A percentile compares a stretch with the other conserved stretches of the same genome.
These are phyloP conservation scores for Digitonthophagus gazella DNA, from an alignment of 2,888 invertebrate genomes.

Conservation along the genomic window DNA sequence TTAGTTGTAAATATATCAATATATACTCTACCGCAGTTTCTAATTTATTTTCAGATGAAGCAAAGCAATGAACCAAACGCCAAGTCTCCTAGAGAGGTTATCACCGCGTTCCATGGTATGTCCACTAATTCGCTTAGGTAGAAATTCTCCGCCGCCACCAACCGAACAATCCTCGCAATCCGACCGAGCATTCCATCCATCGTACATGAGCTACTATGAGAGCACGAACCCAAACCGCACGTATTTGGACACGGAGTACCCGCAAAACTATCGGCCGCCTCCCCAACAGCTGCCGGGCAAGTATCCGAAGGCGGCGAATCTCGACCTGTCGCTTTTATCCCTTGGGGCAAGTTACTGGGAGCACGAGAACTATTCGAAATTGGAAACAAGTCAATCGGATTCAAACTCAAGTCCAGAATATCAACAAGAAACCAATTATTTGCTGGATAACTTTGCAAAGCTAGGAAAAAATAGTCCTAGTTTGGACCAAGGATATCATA, in stretches of 20 bases:
- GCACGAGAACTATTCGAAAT: slow-evolving; percentile 42
- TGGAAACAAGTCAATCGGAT: slow-evolving; percentile 36
- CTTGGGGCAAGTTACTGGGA: slow-evolving; percentile 49
- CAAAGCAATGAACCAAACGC: slow-evolving; percentile 40
- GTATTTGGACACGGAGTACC: slow-evolving; percentile 35
- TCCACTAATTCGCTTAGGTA: slow-evolving; percentile 60
- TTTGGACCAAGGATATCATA: slow-evolving; percentile 80
- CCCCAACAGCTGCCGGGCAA: slow-evolving; percentile 23
- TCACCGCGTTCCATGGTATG: slow-evolving; percentile 56
- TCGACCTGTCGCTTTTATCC: slow-evolving; percentile 48
- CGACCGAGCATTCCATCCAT: slow-evolving; percentile 36
- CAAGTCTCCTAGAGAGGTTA: slow-evolving; percentile 44
- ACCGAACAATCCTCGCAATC: slow-evolving; percentile 33
- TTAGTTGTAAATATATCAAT: no score
- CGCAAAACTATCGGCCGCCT: slow-evolving; percentile 28
- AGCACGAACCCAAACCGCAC: slow-evolving; percentile 34
- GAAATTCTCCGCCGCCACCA: slow-evolving; percentile 49
- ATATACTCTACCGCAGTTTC: no score
- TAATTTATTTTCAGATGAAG: slow-evolving; percentile 30
- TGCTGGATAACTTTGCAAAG: slow-evolving; percentile 50
- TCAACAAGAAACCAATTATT: slow-evolving; percentile 41
- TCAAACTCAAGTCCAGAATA: slow-evolving; percentile 38
- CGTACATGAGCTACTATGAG: slow-evolving; percentile 37
- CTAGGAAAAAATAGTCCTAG: slow-evolving; percentile 62
- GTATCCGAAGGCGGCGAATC: slow-evolving; percentile 43